Base-by-base conservation (phyloP, 1,140 invertebrate species). In the Lysiphlebus fabarum region DNA sequence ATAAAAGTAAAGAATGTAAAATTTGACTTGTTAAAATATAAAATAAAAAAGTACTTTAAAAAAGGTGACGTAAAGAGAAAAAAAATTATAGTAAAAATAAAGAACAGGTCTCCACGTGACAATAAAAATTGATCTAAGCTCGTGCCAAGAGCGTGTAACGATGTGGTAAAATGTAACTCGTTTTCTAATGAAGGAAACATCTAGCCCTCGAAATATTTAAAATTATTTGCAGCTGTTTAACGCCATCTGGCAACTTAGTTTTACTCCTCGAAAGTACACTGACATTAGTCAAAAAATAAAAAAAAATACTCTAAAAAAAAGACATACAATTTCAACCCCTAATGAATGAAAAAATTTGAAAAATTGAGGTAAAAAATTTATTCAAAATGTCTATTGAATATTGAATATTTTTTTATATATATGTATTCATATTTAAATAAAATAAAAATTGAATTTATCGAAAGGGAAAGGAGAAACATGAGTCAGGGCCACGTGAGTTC, bases 161-260 rank as follows among this genome's bases (percentile, higher is more conserved):
- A 56, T 37, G 54, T 56, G 54, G 17, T 56, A 56, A 47, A 45
- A 14, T n/a, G 10, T 14, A 7, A 7, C 44, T 45, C 7, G 1
- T 6, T 45, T 45, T 17, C 7, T 45, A 6, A 7, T 45, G 14
- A 9, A 14, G 44, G 7, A 11, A 36, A 26, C 8, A 7, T n/a
- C n/a, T n/a, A n/a, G 43, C 50, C 26, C 14, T 17, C 17, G 17
- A 17, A 45, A 8, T 42, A 53, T 47, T 59, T 36, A 51, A 42
- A 59, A 53, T 47, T 7, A 9, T 33, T 45, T 12, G 57, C 58
- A 59, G 58, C 58, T 59, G 58, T 54, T 47, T 33, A 8, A 9
- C 33, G 3, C 58, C 58, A 59, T 51, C 58, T 59, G 58, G 58
- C 44, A 37, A 33, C 36, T 2, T 1, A 56, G 44, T 59, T 59